A percentile compares a stretch with the other conserved stretches of the same genome.
Conservation (phyloP, 53 echinoderm and acorn worm genomes). For the Henricia sp. region DNA sequence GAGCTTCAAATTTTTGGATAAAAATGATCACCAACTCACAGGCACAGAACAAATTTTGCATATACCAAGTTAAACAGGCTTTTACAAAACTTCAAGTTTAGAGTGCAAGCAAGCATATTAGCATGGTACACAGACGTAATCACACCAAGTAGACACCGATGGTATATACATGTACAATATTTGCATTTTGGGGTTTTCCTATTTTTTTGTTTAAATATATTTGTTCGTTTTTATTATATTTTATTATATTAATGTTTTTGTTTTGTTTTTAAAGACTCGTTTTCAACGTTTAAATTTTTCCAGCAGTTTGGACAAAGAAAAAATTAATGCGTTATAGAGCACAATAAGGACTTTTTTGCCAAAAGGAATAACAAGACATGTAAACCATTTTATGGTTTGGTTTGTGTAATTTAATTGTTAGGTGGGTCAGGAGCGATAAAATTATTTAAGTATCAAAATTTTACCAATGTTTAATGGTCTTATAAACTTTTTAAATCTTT, state of each 20-base stretch:
- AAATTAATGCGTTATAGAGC: background rate
- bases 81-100: background rate
- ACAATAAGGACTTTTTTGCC: background rate
- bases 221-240: no score
- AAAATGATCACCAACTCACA: slow-evolving; percentile 23
- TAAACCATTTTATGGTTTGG: slow-evolving; percentile 9
- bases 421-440: background rate
- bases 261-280: no score
- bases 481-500: slow-evolving; percentile 8
- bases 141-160: no score
- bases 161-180: no score
- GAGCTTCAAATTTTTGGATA: slow-evolving; percentile 24
- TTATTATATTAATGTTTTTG: no score
- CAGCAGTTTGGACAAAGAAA: background rate
- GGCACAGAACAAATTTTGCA: background rate
- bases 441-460: slow-evolving; percentile 45
- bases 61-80: background rate
- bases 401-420: background rate
- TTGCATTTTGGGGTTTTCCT: no score
- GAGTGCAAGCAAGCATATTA: background rate
- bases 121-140: background rate
- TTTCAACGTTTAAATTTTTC: no score
- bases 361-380: no score
- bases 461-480: no score
- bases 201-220: no score